Evolutionary conservation across 2,888 invertebrate genomes (phyloP), one percentile per base, ranked within the genome.

Genomic region (Synanthedon vespiformis): DNA sequence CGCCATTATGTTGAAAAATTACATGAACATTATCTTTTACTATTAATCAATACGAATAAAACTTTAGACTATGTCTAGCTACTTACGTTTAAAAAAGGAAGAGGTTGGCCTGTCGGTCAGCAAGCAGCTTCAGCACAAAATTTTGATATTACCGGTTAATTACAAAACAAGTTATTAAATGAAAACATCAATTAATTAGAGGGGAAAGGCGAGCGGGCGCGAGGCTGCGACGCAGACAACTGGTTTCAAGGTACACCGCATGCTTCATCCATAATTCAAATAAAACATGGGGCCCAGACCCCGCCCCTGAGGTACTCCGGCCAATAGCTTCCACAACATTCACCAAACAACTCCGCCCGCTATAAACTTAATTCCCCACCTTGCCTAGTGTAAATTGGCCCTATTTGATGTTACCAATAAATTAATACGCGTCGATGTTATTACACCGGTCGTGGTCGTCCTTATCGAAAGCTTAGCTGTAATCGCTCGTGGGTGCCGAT

Each of bases 221-320:
- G 80, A 78, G 75, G 80, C 78, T 79, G 81, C 70, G 71, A 71
- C 77, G 70, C 74, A 74, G 79, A 70, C 82, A 84, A 86, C 86
- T 85, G 86, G 86, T 86, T 85, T 80, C 62, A 64, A 65, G 76
- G 74, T 70, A 70, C 74, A 71, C 72, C 72, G 75, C 74, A 65
- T 74, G 75, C 72, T 73, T 84, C 84, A 85, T 86, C 85, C 85
- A 86, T 87, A 84, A 86, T 85, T 85, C 85, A 85, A 86, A 85
- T 81, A 83, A 73, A 85, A 85, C 82, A 84, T 85, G 85, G 84
- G 83, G 68, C 75, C 84, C 80, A 78, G 69, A 78, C 85, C 67
- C 80, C 86, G 86, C 87, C 87, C 86, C 82, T 80, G 82, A 64
- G 72, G 72, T 70, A 80, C 77, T 72, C 77, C 72, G 72, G 75